phyloP scores from a whole-genome alignment of 2,113 vertebrate species.

The Nesogale talazaci region DNA sequence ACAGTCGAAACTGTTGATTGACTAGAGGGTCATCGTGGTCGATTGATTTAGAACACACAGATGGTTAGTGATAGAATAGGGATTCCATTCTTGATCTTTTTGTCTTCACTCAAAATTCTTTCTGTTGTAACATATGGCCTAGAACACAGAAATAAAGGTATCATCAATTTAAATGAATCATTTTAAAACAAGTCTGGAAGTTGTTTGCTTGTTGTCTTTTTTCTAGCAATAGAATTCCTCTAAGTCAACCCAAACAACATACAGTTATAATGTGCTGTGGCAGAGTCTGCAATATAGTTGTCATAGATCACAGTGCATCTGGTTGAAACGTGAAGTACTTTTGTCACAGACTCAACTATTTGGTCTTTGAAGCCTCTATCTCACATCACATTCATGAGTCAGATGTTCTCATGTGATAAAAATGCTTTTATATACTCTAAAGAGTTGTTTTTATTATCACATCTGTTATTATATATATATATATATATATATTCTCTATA shows the following conservation, averaged over 20 bases:
- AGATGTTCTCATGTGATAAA: constrained; percentile 28
- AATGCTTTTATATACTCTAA: not conserved
- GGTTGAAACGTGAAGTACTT: constrained; percentile 8
- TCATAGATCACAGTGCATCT: not conserved
- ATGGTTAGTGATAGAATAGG: constrained; percentile 54
- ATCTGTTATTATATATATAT: not conserved
- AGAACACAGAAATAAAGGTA: constrained; percentile 63
- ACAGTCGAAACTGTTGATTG: constrained; percentile 22
- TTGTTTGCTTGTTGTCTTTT: not conserved
- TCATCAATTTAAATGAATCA: constrained; percentile 68
- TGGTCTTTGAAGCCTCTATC: not conserved
- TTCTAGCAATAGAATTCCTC: constrained; percentile 49
- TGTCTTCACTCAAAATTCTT: constrained; percentile 52
- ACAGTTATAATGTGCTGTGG: not conserved
- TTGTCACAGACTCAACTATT: not conserved
- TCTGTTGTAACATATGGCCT: constrained; percentile 62
- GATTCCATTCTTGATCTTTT: constrained; percentile 64
- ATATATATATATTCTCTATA: too few species aligned
- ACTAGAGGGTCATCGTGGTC: not conserved
- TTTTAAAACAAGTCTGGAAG: constrained; percentile 59
- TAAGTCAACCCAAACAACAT: constrained; percentile 33
- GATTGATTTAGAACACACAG: constrained; percentile 57
- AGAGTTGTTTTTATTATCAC: not conserved
- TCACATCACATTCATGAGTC: not conserved
- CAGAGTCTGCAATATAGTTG: not conserved